phyloP scores from a whole-genome alignment of 2,113 vertebrate species.

The Silurus glanis region DNA sequence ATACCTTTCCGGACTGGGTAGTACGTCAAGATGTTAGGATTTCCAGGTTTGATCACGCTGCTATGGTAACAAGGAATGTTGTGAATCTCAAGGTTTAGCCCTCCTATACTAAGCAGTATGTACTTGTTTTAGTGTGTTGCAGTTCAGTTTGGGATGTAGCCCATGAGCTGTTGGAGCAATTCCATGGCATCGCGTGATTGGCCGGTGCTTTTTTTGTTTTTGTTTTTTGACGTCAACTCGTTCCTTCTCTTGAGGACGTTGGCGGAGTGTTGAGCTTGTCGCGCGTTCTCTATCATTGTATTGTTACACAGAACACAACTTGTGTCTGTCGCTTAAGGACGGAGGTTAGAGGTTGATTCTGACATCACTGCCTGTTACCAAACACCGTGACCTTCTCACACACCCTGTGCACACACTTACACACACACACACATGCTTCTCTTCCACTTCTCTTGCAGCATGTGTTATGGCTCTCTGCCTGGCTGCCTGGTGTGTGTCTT shows the following conservation, averaged over 20 bases:
- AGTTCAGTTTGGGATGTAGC: not conserved
- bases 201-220: not conserved
- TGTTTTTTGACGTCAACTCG: not conserved
- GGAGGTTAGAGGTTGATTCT: constrained; percentile 51
- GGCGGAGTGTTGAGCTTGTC: not conserved
- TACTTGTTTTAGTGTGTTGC: not conserved
- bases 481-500: constrained; percentile 20
- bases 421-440: constrained; percentile 5
- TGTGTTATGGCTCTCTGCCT: constrained; percentile 34
- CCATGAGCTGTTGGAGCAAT: not conserved
- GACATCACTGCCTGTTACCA: constrained; percentile 63
- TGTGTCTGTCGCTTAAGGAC: not conserved
- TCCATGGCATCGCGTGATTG: not conserved
- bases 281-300: not conserved
- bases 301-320: not conserved
- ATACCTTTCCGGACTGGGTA: not conserved
- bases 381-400: constrained; percentile 66
- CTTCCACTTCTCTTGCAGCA: constrained; percentile 9
- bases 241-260: not conserved
- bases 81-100: not conserved
- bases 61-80: not conserved
- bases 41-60: not conserved
- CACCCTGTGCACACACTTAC: constrained; percentile 29
- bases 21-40: not conserved
- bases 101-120: not conserved